Evolutionary conservation across 2,113 vertebrate species (phyloP).

Genomic region (Macroglossus sobrinus): DNA sequence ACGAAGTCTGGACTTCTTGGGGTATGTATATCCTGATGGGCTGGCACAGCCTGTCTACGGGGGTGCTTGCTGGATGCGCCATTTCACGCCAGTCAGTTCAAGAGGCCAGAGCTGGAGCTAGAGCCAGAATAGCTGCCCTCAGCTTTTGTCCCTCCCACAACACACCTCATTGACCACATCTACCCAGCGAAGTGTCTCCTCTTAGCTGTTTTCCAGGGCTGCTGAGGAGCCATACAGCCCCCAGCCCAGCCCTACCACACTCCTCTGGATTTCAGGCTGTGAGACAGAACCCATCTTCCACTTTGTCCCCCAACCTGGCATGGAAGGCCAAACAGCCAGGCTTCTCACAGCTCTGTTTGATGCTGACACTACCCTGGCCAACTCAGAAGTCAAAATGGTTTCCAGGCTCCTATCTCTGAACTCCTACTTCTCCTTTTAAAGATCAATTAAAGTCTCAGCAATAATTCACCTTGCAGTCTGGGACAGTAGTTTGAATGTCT

Average conservation of each 20-base stretch:
- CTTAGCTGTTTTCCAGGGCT: neutral
- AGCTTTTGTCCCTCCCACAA: neutral
- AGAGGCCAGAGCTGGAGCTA: neutral
- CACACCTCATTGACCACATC: neutral
- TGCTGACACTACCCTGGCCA: neutral
- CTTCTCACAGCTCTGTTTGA: neutral
- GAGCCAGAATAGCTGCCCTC: neutral
- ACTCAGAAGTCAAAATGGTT: neutral
- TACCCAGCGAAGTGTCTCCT: neutral
- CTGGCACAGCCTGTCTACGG: neutral
- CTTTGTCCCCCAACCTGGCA: neutral
- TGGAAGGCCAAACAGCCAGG: neutral
- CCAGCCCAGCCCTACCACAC: rapidly evolving
- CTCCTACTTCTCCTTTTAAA: slow-evolving; percentile 23
- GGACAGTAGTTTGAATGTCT: slow-evolving; percentile 23
- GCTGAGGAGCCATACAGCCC: neutral
- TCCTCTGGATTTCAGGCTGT: neutral
- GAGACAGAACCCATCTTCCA: rapidly evolving
- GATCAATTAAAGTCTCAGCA: neutral
- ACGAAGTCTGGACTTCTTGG: neutral
- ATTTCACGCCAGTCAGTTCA: neutral
- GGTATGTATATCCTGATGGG: neutral
- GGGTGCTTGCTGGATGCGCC: neutral
- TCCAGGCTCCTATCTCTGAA: neutral
- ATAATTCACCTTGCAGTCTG: neutral